Conservation (phyloP, 2,113 vertebrate species). For the Dasyprocta punctata region DNA sequence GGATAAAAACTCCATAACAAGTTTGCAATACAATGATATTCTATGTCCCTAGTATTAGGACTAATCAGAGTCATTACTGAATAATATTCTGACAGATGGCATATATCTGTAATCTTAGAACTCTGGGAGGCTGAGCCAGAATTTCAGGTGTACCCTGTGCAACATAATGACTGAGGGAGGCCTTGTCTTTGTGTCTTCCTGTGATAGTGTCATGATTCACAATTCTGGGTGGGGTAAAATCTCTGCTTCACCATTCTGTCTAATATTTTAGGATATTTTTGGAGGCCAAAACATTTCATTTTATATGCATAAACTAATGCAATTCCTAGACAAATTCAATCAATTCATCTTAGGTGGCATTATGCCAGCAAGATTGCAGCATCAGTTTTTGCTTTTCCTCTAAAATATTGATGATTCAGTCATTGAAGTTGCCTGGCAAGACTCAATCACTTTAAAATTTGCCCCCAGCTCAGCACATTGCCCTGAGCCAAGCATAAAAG, state of each 20-base stretch:
- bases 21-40: background rate
- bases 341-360: background rate
- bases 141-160: background rate
- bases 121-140: background rate
- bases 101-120: background rate
- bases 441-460: slow-evolving; percentile 65
- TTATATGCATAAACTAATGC: background rate
- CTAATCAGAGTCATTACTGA: background rate
- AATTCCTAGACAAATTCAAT: background rate
- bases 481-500: slow-evolving; percentile 70
- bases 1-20: background rate
- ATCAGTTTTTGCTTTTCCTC: background rate
- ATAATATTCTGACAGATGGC: background rate
- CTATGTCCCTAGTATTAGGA: background rate
- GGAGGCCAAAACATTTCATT: background rate
- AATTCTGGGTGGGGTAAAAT: background rate
- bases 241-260: background rate
- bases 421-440: slow-evolving; percentile 52
- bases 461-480: slow-evolving; percentile 54
- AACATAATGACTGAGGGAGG: background rate
- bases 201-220: background rate
- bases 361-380: slow-evolving; percentile 1
- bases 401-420: background rate
- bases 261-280: background rate
- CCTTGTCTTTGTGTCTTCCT: background rate